phyloP scores from a whole-genome alignment of 2,888 invertebrate species.

The Auanema sp. region DNA sequence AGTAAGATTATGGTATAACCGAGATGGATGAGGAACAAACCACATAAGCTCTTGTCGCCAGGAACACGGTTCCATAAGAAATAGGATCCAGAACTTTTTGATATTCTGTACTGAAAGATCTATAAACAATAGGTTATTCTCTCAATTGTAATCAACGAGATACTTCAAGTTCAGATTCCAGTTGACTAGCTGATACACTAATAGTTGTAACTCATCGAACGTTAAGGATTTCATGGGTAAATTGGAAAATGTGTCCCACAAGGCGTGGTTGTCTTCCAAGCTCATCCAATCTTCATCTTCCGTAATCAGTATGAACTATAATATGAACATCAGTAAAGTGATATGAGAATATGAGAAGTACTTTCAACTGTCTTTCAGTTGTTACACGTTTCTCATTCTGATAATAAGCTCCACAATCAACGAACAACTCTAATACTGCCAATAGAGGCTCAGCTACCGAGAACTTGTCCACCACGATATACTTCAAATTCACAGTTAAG shows the following conservation, averaged over 20 bases:
- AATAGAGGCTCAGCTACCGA: slow-evolving; percentile 44
- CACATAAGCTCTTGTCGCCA: slow-evolving; percentile 32
- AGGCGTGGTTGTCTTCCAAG: slow-evolving; percentile 25
- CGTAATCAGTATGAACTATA: slow-evolving; percentile 48
- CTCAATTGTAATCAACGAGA: neutral
- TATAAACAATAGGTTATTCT: no score
- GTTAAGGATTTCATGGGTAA: slow-evolving; percentile 29
- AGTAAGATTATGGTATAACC: neutral
- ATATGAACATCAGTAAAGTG: neutral
- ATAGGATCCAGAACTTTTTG: slow-evolving; percentile 42
- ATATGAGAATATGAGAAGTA: slow-evolving; percentile 11
- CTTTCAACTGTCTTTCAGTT: slow-evolving; percentile 31
- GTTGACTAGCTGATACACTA: slow-evolving; percentile 27
- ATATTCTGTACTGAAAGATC: slow-evolving; percentile 54
- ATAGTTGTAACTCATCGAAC: slow-evolving; percentile 22
- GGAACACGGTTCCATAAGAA: slow-evolving; percentile 38
- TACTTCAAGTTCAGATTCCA: slow-evolving; percentile 49
- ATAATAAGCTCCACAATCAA: slow-evolving; percentile 44
- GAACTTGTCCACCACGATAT: slow-evolving; percentile 42
- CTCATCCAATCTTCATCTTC: slow-evolving; percentile 41
- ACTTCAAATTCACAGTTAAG: slow-evolving; percentile 20
- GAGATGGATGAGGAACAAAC: slow-evolving; percentile 26
- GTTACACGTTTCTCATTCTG: slow-evolving; percentile 29
- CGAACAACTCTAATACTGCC: slow-evolving; percentile 50
- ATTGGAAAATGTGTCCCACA: slow-evolving; percentile 27